These are phyloP conservation scores for Silurus aristotelis DNA, from an alignment of 2,797 vertebrate genomes.

Conservation along the genomic window DNA sequence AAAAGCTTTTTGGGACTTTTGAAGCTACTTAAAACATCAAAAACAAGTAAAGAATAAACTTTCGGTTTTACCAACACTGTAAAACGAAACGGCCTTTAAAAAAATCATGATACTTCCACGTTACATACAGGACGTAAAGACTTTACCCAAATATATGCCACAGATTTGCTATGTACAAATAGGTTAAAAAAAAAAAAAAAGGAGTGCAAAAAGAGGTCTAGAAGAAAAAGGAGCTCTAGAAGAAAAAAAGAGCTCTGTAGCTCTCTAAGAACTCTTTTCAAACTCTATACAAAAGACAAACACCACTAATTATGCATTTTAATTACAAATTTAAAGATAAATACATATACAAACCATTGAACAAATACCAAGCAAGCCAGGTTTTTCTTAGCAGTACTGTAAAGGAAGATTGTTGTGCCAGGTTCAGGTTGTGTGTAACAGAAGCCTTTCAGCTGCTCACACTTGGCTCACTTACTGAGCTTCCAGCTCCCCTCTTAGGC, in stretches of 20 bases:
- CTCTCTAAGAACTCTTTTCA: not conserved
- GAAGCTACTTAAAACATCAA: no score
- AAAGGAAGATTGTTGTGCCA: not conserved
- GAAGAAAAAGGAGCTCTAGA: not conserved
- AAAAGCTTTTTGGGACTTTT: not conserved
- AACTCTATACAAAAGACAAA: not conserved
- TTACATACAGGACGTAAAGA: no score
- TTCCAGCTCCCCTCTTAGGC: conserved; percentile 51
- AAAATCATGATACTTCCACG: no score
- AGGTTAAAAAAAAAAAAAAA: not conserved
- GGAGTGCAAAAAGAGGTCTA: no score
- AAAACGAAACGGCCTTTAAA: not conserved
- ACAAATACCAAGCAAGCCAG: not conserved
- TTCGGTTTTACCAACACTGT: not conserved
- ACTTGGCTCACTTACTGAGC: conserved; percentile 12
- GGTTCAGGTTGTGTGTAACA: not conserved
- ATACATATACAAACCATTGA: not conserved
- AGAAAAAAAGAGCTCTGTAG: no score
- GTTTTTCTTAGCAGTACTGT: not conserved
- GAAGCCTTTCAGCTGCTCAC: not conserved
- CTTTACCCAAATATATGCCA: not conserved
- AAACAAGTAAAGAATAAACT: no score
- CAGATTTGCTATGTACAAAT: not conserved
- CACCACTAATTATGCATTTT: not conserved
- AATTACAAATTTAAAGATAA: not conserved